Evolutionary conservation across 2,888 invertebrate genomes (phyloP).

Genomic region (Andrena trimmerana): DNA sequence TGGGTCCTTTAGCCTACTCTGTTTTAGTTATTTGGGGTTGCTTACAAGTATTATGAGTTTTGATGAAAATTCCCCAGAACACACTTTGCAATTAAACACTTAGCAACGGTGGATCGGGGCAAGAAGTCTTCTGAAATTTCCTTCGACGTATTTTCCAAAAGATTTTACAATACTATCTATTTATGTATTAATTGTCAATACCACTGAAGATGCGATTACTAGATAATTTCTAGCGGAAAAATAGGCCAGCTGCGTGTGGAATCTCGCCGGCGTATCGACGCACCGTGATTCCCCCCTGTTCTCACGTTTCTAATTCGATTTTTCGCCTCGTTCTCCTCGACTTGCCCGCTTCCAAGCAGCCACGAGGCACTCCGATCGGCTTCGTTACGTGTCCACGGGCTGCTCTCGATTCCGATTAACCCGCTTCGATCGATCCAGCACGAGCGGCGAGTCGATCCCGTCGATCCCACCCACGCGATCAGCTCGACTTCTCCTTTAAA

Average conservation of each 20-base stretch:
- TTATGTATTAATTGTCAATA: too few species aligned
- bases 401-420: constrained; percentile 68
- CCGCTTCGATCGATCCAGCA: constrained; percentile 62
- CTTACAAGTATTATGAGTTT: too few species aligned
- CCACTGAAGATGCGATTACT: not conserved
- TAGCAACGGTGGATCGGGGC: too few species aligned
- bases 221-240: not conserved
- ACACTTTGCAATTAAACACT: too few species aligned
- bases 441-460: constrained; percentile 56
- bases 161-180: too few species aligned
- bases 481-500: constrained; percentile 60
- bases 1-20: too few species aligned
- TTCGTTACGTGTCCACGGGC: constrained; percentile 34
- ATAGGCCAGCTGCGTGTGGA: not conserved
- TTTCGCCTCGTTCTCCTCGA: constrained; percentile 23
- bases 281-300: constrained; percentile 6
- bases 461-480: constrained; percentile 61
- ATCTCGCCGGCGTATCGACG: not conserved
- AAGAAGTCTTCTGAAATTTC: too few species aligned
- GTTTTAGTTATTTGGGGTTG: too few species aligned
- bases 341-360: constrained; percentile 17
- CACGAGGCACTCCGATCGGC: constrained; percentile 33
- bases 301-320: constrained; percentile 37
- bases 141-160: not conserved
- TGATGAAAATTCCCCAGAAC: too few species aligned